Evolutionary conservation across 2,113 vertebrate genomes (phyloP).

Genomic region (Eublepharis macularius): DNA sequence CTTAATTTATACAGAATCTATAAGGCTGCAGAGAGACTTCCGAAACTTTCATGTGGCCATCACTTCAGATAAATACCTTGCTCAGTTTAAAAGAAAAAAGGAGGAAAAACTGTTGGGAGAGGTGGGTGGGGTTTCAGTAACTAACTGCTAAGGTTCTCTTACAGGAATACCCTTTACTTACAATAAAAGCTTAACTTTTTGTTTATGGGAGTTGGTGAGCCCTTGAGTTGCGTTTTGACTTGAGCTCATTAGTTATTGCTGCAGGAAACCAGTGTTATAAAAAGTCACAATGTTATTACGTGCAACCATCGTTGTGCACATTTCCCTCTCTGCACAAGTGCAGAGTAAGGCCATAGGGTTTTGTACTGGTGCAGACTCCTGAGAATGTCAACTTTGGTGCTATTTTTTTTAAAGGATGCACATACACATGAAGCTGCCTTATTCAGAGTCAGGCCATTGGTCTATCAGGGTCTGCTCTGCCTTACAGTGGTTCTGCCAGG

Average conservation of each 20-base stretch:
- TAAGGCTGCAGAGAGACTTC: not conserved
- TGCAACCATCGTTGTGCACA: not conserved
- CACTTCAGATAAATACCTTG: not conserved
- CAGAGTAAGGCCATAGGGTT: too few relatives aligned
- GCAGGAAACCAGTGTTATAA: too few relatives aligned
- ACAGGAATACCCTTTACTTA: not conserved
- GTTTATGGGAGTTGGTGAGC: not conserved
- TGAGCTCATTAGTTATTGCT: too few relatives aligned
- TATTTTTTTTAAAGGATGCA: too few relatives aligned
- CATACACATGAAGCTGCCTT: too few relatives aligned
- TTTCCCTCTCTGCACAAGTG: not conserved
- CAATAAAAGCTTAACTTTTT: not conserved
- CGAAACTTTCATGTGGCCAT: not conserved
- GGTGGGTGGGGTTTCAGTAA: not conserved
- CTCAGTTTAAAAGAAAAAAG: not conserved
- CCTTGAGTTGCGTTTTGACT: too few relatives aligned
- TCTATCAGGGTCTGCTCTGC: too few relatives aligned
- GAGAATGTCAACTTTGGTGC: not conserved
- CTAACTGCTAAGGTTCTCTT: not conserved
- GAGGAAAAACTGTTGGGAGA: not conserved
- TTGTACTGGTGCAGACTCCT: not conserved
- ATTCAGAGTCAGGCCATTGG: too few relatives aligned
- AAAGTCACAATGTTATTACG: not conserved
- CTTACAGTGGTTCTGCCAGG: too few relatives aligned
- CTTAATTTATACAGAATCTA: slow-evolving; percentile 8